Evolutionary conservation across 2,113 vertebrate genomes (phyloP), one percentile per base, ranked within the genome.

Genomic region (Hippocampus zosterae): DNA sequence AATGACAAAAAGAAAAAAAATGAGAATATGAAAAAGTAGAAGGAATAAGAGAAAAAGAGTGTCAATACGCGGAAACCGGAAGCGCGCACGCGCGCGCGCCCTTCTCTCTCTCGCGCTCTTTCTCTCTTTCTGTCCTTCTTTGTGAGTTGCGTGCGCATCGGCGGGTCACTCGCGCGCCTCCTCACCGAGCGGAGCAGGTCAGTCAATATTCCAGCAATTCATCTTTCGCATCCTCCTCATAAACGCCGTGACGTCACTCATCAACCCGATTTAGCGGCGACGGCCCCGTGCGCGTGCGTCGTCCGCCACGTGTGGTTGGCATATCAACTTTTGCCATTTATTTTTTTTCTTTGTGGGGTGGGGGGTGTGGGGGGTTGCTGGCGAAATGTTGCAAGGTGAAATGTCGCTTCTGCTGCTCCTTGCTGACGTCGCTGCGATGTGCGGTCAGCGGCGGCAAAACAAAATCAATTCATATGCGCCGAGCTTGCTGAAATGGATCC

Each of bases 1-100:
- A 80, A 74, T 44, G 21, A 19, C 7, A 33, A 44, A 23, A 0
- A 61, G 16, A 68, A 62, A 70, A 18, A 71, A 76, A 41, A 4
- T 4, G 41, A 40, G 16, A 63, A 18, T 1, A 37, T 44, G 2
- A 44, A 60, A 33, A 33, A 60, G 13, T 3, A 29, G 13, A 57
- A 15, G 25, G 57, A 18, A 23, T 15, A 29, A 5, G 7, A 16
- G 13, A 59, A 18, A 16, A 37, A 37, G 33, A 37, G 33, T 33
- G 29, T 33, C 23, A 25, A 23, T 25, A 13, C 6, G 55, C 55
- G 12, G 55, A 33, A 18, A 16, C 57, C 27, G 27, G 57, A 33
- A 60, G 57, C 57, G 57, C 11, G 23, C 23, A 8, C 55, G 55
- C 12, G 55, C n/a, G 3, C 55, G 23, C 46, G n/a, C 55, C n/a